Conservation (phyloP, 1,140 invertebrate genomes). For the Coptotermes formosanus region DNA sequence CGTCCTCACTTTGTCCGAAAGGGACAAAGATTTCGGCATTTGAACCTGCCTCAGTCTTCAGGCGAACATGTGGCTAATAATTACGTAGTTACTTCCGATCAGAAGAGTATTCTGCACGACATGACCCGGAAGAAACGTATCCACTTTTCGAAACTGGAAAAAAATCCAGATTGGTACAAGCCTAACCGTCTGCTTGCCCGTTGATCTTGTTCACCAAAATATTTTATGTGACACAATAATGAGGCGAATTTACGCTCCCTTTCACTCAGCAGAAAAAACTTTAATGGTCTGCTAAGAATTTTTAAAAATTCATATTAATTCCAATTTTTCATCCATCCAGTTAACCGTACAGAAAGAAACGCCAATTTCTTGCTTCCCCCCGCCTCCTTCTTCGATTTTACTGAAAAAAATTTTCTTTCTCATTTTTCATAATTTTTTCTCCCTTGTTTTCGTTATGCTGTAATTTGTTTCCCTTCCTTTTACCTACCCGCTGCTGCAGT, state of each 20-base stretch:
- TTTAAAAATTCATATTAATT: neutral
- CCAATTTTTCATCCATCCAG: neutral
- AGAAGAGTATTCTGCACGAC: no score
- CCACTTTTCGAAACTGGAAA: no score
- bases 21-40: no score
- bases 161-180: no score
- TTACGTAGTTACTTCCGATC: no score
- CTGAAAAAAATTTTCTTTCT: neutral
- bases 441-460: slow-evolving; percentile 1
- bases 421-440: slow-evolving; percentile 17
- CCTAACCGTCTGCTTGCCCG: no score
- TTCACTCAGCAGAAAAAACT: neutral
- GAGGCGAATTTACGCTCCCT: neutral
- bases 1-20: no score
- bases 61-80: no score
- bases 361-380: neutral
- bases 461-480: slow-evolving; percentile 20
- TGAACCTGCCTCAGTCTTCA: no score
- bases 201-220: no score
- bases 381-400: neutral
- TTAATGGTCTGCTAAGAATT: neutral
- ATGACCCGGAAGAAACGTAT: no score
- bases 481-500: neutral
- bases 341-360: neutral
- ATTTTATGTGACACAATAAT: no score